A percentile compares a stretch with the other conserved stretches of the same genome.
These are phyloP conservation scores for Chascanopsetta lugubris DNA, from an alignment of 2,113 vertebrate species.

Conservation along the genomic window DNA sequence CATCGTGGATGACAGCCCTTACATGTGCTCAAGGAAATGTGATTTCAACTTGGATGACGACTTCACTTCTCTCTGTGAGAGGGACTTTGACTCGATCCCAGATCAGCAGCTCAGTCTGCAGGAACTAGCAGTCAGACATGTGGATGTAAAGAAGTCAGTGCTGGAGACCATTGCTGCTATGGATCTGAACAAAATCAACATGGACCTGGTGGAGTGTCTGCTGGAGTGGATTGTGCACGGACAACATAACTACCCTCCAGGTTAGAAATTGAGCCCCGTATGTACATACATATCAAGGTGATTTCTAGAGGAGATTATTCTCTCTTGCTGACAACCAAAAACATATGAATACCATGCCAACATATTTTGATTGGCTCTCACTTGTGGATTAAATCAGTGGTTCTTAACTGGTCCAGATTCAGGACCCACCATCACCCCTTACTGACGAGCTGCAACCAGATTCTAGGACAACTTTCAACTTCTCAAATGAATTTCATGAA, in stretches of 20 bases:
- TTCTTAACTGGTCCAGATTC: too few relatives aligned
- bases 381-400: too few relatives aligned
- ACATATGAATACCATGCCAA: too few relatives aligned
- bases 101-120: slow-evolving; percentile 91
- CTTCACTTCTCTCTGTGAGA: slow-evolving; percentile 79
- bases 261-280: slow-evolving; percentile 68
- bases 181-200: slow-evolving; percentile 97
- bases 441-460: too few relatives aligned
- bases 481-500: too few relatives aligned
- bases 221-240: slow-evolving; percentile 95
- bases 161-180: slow-evolving; percentile 90
- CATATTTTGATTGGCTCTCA: too few relatives aligned
- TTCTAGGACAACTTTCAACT: too few relatives aligned
- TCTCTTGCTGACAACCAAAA: too few relatives aligned
- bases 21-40: slow-evolving; percentile 85
- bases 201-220: slow-evolving; percentile 93
- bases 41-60: slow-evolving; percentile 83
- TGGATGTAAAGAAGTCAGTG: slow-evolving; percentile 88
- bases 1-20: slow-evolving; percentile 90
- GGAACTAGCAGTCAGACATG: slow-evolving; percentile 87
- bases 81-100: slow-evolving; percentile 84
- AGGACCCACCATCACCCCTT: too few relatives aligned
- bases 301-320: not conserved
- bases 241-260: slow-evolving; percentile 89
- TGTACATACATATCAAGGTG: not conserved